Conservation (phyloP, 2,113 vertebrate genomes). For the Trichechus manatus region DNA sequence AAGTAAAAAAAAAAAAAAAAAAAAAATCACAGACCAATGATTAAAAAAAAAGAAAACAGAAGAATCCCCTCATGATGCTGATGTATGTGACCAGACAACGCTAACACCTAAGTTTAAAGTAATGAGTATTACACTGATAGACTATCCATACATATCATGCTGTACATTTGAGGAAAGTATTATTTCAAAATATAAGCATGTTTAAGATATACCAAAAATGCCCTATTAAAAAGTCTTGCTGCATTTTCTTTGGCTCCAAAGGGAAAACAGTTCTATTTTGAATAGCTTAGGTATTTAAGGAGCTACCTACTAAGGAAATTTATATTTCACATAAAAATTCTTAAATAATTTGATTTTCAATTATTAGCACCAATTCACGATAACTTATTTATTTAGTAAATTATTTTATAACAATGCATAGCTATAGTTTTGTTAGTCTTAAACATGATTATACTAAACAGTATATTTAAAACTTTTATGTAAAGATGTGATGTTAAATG, state of each 20-base stretch:
- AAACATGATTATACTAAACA: slow-evolving; percentile 24
- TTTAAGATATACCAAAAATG: background rate
- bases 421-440: background rate
- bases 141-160: background rate
- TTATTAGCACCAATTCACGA: background rate
- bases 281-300: slow-evolving; percentile 45
- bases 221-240: slow-evolving; percentile 9
- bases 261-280: slow-evolving; percentile 49
- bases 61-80: slow-evolving; percentile 25
- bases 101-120: background rate
- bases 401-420: background rate
- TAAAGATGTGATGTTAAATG: background rate
- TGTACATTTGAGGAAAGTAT: slow-evolving; percentile 5
- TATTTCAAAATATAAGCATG: slow-evolving; percentile 55
- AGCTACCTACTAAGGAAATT: background rate
- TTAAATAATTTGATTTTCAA: slow-evolving; percentile 47
- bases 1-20: background rate
- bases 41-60: slow-evolving; percentile 18
- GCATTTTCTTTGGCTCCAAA: slow-evolving; percentile 63
- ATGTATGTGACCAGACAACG: background rate
- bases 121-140: background rate
- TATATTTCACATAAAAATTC: background rate
- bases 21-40: background rate
- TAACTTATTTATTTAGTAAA: slow-evolving; percentile 46
- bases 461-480: background rate